Base-by-base conservation (phyloP, 2,113 vertebrate species). In the Garra rufa region DNA sequence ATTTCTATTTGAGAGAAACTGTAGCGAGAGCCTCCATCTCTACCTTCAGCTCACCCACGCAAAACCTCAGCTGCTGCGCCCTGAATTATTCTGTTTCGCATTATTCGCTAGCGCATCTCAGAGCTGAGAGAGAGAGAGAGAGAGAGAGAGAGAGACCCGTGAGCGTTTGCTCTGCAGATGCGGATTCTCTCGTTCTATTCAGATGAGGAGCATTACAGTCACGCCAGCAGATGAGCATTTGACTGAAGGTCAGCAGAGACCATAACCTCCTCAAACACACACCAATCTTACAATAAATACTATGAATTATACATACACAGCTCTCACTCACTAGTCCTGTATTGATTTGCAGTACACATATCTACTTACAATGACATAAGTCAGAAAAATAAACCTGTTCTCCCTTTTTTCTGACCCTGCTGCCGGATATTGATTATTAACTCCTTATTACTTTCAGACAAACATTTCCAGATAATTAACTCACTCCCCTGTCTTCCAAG, bases 1-100 rank as follows among this genome's bases (percentile, higher is more conserved):
- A 90, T 93, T 93, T 92, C 89, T 91, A 90, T 93, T 92, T 92
- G 89, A 88, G 88, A 90, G 86, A 90, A 89, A 92, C 89, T 87
- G 88, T 90, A 89, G 86, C 63, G 46, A 87, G 34, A 30, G 21
- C 28, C 43, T 30, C 30, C 52, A 50, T 34, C n/a, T 30, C 52
- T 19, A 43, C 65, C 59, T 43, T 70, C 48, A n/a, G 75, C 15
- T 50, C 73, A 82, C 85, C 61, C 73, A 76, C 73, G 52, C 85
- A 82, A 52, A 70, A 67, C 82, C 80, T 21, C 13, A 81, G 88
- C 87, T 88, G 88, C 89, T 85, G 81, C 87, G 87, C 83, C 88
- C 85, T 89, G 89, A 94, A 93, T 93, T 90, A 91, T 92, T 93
- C 89, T 85, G 87, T 92, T 93, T 92, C 59, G 88, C 89, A 91